phyloP scores from a whole-genome alignment of 2,888 invertebrate genomes.

The Meta bourneti region DNA sequence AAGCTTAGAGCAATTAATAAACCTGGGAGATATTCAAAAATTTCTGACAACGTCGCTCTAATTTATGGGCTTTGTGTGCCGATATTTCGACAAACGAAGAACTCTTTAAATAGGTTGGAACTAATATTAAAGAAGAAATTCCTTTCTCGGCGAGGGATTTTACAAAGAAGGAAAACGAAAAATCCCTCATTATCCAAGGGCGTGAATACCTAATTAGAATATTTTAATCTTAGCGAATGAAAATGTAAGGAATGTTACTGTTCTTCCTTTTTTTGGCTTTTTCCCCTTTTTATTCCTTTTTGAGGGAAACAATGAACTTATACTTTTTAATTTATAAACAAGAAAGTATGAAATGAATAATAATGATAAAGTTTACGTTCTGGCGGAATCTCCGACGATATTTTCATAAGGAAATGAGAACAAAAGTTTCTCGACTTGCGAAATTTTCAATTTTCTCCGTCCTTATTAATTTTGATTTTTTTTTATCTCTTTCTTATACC shows the following conservation, averaged over 20 bases:
- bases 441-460: neutral
- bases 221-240: slow-evolving; percentile 36
- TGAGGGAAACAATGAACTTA: slow-evolving; percentile 32
- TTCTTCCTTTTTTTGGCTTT: slow-evolving; percentile 1
- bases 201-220: slow-evolving; percentile 54
- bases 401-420: neutral
- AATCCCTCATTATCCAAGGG: slow-evolving; percentile 40
- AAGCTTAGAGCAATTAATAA: slow-evolving; percentile 46
- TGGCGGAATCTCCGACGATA: neutral
- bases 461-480: neutral
- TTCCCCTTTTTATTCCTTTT: slow-evolving; percentile 5
- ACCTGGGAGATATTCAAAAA: slow-evolving; percentile 46
- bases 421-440: neutral
- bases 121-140: neutral
- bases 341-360: slow-evolving; percentile 11
- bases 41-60: slow-evolving; percentile 23
- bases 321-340: slow-evolving; percentile 30
- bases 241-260: slow-evolving; percentile 47
- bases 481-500: neutral
- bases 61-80: slow-evolving; percentile 33
- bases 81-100: slow-evolving; percentile 27
- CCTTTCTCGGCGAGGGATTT: neutral
- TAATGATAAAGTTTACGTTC: neutral
- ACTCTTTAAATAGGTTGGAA: neutral
- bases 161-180: slow-evolving; percentile 1